Evolutionary conservation across 1,140 invertebrate species (phyloP).

Genomic region (Camponotus vicinus): DNA sequence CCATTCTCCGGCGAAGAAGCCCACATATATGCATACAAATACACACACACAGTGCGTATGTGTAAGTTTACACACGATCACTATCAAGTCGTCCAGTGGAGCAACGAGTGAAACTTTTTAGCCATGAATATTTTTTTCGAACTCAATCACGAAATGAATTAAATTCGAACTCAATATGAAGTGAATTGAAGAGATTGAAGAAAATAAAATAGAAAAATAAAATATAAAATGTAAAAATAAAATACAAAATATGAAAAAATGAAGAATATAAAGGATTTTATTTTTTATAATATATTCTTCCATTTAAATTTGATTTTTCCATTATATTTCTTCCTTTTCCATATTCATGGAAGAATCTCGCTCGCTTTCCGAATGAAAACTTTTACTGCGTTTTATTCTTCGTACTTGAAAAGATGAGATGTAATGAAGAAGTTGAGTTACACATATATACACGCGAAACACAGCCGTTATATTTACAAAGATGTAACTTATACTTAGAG

Average conservation of each 20-base stretch:
- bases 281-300: background rate
- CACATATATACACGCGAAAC: background rate
- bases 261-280: background rate
- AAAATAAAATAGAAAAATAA: too few relatives aligned
- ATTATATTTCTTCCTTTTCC: background rate
- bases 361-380: background rate
- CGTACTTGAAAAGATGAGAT: background rate
- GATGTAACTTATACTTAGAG: slow-evolving; percentile 66
- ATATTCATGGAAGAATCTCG: background rate
- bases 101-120: slow-evolving; percentile 52
- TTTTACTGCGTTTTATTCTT: background rate
- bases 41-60: background rate
- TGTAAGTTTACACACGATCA: background rate
- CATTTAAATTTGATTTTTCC: background rate
- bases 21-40: background rate
- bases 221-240: too few relatives aligned
- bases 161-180: background rate
- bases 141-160: background rate
- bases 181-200: slow-evolving; percentile 5
- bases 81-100: slow-evolving; percentile 2
- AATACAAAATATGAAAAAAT: background rate
- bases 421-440: background rate
- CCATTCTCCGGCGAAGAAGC: slow-evolving; percentile 57
- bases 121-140: background rate
- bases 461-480: slow-evolving; percentile 49